Evolutionary conservation across 1,140 invertebrate species (phyloP).

Genomic region (Temnothorax curvispinosus): DNA sequence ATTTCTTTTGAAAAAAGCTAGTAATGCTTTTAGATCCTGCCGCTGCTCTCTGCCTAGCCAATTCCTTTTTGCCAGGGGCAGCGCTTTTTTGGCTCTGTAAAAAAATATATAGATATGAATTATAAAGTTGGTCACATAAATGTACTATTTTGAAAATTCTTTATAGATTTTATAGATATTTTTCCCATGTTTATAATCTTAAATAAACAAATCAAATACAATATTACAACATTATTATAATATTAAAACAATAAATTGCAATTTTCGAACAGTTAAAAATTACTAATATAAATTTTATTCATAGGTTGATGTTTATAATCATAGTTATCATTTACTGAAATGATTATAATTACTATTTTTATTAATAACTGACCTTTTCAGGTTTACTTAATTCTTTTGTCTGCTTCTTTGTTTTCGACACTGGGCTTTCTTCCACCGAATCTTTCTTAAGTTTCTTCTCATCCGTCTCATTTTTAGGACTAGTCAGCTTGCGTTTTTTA

Average conservation of each 20-base stretch:
- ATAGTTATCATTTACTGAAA: neutral
- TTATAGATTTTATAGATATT: neutral
- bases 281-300: neutral
- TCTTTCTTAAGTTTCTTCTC: constrained; percentile 82
- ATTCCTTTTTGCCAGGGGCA: constrained; percentile 88
- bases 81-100: constrained; percentile 83
- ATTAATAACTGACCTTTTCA: constrained; percentile 78
- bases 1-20: constrained; percentile 89
- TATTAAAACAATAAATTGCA: neutral
- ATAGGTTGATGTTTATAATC: constrained; percentile 9
- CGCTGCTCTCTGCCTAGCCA: constrained; percentile 90
- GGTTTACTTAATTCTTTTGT: constrained; percentile 79
- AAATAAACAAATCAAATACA: constrained; percentile 16
- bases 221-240: neutral
- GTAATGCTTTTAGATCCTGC: constrained; percentile 91
- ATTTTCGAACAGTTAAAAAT: neutral
- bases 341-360: neutral
- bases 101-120: constrained; percentile 44
- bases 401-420: constrained; percentile 73
- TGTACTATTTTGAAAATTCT: neutral
- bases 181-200: neutral
- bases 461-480: constrained; percentile 75
- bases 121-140: neutral
- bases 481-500: constrained; percentile 87
- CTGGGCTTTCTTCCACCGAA: constrained; percentile 71